Conservation (phyloP, 2,113 vertebrate genomes). For the sheep (Ovis aries) region ARS-UI_Ramb_v3.0 NC_056076.1:49850001-49850500, state of each 20-base stretch:
- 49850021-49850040: neutral
- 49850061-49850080: neutral
- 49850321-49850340: neutral
- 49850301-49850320: neutral
- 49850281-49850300: neutral
- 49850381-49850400: accelerated
- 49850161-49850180: neutral
- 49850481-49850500: constrained; percentile 77
- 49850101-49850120: neutral
- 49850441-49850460: constrained; percentile 86
- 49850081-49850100: too few species aligned
- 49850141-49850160: neutral
- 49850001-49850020: neutral
- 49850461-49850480: constrained; percentile 86
- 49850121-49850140: neutral
- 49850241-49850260: neutral
- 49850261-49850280: neutral
- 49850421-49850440: constrained; percentile 22
- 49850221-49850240: neutral
- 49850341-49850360: neutral
- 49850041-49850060: neutral
- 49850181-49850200: neutral
- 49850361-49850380: accelerated
- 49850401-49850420: accelerated
- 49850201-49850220: neutral